Evolutionary conservation across 2,888 invertebrate species (phyloP), one percentile per base, ranked within the genome.

Genomic region (Cepaea hortensis): DNA sequence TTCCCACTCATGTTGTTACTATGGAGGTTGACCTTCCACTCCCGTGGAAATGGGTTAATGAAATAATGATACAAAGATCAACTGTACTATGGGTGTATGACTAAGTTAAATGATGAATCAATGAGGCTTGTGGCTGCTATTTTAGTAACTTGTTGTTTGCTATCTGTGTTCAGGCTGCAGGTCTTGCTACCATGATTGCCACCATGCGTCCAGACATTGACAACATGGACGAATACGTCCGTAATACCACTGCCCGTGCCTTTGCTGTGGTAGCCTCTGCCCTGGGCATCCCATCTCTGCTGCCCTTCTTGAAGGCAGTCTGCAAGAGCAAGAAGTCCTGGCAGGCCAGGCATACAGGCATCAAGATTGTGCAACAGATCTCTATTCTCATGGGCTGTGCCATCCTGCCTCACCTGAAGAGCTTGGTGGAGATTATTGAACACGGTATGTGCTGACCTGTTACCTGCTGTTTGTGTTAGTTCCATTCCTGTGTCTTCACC

Each of bases 251-350:
- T 0, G 99, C 99, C 7, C 96, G 99, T 92, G 99, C 99, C 0
- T 99, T 99, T 95, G 99, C 99, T n/a, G 99, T 99, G 1, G 99
- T 99, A 0, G 99, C 99, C 3, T 99, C 99, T 3, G 99, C 99
- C 86, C 95, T 99, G 88, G 99, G 98, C 73, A 99, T 99, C 91
- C 99, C 99, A 11, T 98, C 99, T 0, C 95, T 99, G 11, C 95
- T 99, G 90, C 99, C 99, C 0, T 99, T 99, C 95, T 96, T 99
- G 91, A 99, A 99, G 95, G 99, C 99, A 84, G 99, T 99, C 4
- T 99, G 99, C 94, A 97, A 98, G 91, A 98, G 98, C 90, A 99
- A 99, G 95, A 99, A 99, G 95, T 99, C 98, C 0, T 99, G 99
- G 99, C 99, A 99, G 95, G 99, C 96, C 15, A 93, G 94, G 85